Evolutionary conservation across 2,113 vertebrate species (phyloP).

Genomic region (Orycteropus afer): DNA sequence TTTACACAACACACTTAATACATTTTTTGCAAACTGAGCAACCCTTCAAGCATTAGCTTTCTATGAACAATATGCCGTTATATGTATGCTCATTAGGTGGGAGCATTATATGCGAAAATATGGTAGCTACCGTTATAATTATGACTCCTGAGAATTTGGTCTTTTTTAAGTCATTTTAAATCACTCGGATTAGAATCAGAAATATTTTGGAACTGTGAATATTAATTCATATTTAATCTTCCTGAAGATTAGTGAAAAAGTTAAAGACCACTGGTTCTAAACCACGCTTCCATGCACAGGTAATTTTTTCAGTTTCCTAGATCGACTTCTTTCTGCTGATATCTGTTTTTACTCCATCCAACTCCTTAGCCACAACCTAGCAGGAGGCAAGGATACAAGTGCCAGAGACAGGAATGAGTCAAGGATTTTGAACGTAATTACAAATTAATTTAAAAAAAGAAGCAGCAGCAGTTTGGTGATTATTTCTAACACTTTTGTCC

Average conservation of each 20-base stretch:
- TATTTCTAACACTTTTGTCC: neutral
- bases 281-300: neutral
- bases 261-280: neutral
- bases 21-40: neutral
- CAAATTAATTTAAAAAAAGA: neutral
- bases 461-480: neutral
- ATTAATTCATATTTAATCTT: too few relatives aligned
- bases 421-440: neutral
- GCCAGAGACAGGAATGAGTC: neutral
- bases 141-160: neutral
- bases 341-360: neutral
- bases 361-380: neutral
- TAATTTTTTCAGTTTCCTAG: neutral
- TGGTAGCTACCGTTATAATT: neutral
- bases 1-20: neutral
- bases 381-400: neutral
- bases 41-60: neutral
- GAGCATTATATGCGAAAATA: neutral
- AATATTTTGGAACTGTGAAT: conserved; percentile 5
- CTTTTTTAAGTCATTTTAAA: neutral
- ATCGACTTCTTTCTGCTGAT: neutral
- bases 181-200: neutral
- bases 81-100: neutral
- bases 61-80: neutral
- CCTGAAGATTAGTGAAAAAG: neutral